Evolutionary conservation across 2,888 invertebrate genomes (phyloP).

Genomic region (Sceliomorpha sp.): DNA sequence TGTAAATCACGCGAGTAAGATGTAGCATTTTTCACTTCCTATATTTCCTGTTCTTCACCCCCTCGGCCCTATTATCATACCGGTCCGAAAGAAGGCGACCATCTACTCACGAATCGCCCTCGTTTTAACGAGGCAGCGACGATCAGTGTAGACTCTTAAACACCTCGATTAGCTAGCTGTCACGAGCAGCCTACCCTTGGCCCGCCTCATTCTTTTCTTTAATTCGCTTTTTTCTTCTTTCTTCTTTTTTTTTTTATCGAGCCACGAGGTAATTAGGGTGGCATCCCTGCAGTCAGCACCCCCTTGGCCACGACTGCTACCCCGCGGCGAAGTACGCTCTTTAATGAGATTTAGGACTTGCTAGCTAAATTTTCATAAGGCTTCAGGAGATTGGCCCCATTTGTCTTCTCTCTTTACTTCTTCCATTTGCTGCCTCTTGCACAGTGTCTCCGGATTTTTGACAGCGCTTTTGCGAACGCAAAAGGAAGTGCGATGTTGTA

Average conservation of each 20-base stretch:
- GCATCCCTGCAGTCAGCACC: conserved; percentile 76
- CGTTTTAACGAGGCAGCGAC: conserved; percentile 78
- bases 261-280: conserved; percentile 78
- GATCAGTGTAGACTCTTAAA: conserved; percentile 81
- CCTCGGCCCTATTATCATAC: conserved; percentile 77
- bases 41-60: conserved; percentile 55
- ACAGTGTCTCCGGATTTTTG: conserved; percentile 38
- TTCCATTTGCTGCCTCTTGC: conserved; percentile 33
- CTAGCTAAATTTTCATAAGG: conserved; percentile 74
- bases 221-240: conserved; percentile 49
- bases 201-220: conserved; percentile 53
- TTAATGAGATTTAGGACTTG: conserved; percentile 77
- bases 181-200: conserved; percentile 73
- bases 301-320: conserved; percentile 59
- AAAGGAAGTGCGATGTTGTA: no score
- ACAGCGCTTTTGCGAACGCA: no score
- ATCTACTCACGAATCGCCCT: conserved; percentile 64
- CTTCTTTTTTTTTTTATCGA: conserved; percentile 73
- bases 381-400: conserved; percentile 61
- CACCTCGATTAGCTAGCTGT: conserved; percentile 81
- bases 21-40: conserved; percentile 60
- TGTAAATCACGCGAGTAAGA: conserved; percentile 70
- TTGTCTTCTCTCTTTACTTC: conserved; percentile 53
- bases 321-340: conserved; percentile 65
- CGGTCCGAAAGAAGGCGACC: conserved; percentile 74